Base-by-base conservation (phyloP, 2,888 invertebrate genomes). In the Drepana falcataria region DNA sequence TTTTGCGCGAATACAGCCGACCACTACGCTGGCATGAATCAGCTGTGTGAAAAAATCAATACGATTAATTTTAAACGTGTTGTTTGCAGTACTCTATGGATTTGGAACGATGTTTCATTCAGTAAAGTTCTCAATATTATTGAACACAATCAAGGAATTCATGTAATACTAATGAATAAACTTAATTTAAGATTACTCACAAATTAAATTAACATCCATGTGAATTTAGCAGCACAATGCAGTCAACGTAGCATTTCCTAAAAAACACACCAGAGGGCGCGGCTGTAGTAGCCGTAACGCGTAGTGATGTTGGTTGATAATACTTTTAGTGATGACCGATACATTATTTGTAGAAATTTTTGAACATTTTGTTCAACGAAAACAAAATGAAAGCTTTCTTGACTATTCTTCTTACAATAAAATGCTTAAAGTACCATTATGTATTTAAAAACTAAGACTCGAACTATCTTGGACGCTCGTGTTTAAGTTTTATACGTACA, bases 11-110 rank as follows among this genome's bases (percentile, higher is more conserved):
- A 85, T 74, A 71, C 69, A 66, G 61, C 66, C 66, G 63, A 57
- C 48, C 55, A 59, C 61, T 56, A 55, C 54, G 59, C 58, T 59
- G 35, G 60, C 60, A 73, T 84, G 87, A 87, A 83, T 88, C 88
- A 89, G 85, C 85, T 87, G 86, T 79, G 65, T 54, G 57, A 61
- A 81, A 86, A 87, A 89, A 89, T 89, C 88, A 88, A 89, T 89
- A 88, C 81, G 64, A 60, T 58, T 60, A 69, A 65, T 64, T 63
- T 65, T 64, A 63, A 61, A 63, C 63, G 62, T 67, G 64, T 69
- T 62, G 56, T 64, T 54, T 59, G 49, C 52, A 21, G 55, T 58
- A 63, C 65, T 57, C 51, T 37, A 55, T 53, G 56, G 49, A 48
- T 48, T 49, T 55, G 48, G 37, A 49, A 55, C 59, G 53, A 59